Base-by-base conservation (phyloP, 1,140 invertebrate species). In the Hylaeus volcanicus region DNA sequence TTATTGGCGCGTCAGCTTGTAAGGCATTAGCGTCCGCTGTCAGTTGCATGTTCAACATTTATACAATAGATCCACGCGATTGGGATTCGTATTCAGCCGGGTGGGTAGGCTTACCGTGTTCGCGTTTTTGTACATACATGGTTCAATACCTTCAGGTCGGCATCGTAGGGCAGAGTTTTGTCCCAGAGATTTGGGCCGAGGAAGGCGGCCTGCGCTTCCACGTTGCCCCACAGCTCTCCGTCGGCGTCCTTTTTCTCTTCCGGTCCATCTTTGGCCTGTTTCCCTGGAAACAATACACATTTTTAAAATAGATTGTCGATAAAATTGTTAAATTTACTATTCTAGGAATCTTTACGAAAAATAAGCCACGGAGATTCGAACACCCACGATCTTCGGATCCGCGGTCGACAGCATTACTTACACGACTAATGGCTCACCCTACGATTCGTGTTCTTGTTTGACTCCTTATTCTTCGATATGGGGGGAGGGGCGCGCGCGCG, bases 131-230 rank as follows among this genome's bases (percentile, higher is more conserved):
- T 93, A 93, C 93, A 93, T 93, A 93, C 93, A 93, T 93, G 93
- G 84, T 93, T 93, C 94, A 95, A 95, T 96, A 99, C 97, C 95
- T 98, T 98, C 94, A 99, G 97, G 95, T 98, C 97, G 92, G 96
- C 96, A 94, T 98, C 97, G 90, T 97, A 98, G 86, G 96, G 96
- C 87, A 97, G 93, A 83, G 97, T 97, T 94, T 98, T 98, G 93
- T 98, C 97, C 98, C 98, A 99, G 48, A 99, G 94, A 92, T 97
- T 98, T 64, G 98, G 98, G 64, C 98, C 98, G 78, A 99, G 95
- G 94, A 98, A 98, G 89, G 98, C 98, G 71, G 98, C 96, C 91
- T 98, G 97, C 87, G 97, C 97, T 94, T 98, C 97, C 87, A 97
- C 96, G 90, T 96, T 96, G 81, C 94, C 94, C 97, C 97, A 98